phyloP scores from a whole-genome alignment of 92 coral and sea anemone species.

The Bergia sp. region DNA sequence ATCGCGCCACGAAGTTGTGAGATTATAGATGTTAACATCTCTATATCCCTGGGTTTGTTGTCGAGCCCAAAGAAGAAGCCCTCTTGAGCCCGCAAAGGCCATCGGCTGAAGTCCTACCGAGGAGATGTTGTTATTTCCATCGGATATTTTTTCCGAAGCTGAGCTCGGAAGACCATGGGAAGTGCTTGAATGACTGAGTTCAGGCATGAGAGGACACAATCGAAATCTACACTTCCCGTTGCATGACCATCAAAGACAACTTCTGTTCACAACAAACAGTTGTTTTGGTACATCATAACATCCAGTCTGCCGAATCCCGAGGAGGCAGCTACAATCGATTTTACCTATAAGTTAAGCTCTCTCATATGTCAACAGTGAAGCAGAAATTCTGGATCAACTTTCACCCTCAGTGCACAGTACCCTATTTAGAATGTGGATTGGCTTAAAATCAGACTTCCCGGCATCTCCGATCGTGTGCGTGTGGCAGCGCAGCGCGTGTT shows the following conservation, averaged over 20 bases:
- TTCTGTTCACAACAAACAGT: slow-evolving; percentile 29
- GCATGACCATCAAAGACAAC: slow-evolving; percentile 11
- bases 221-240: slow-evolving; percentile 17
- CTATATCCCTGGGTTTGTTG: slow-evolving; percentile 85
- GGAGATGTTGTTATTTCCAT: slow-evolving; percentile 31
- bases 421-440: slow-evolving; percentile 25
- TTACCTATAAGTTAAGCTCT: slow-evolving; percentile 39
- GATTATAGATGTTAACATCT: slow-evolving; percentile 75
- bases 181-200: slow-evolving; percentile 34
- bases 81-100: slow-evolving; percentile 66
- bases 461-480: slow-evolving; percentile 1
- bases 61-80: slow-evolving; percentile 84
- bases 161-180: slow-evolving; percentile 39
- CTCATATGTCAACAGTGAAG: slow-evolving; percentile 45
- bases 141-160: slow-evolving; percentile 15
- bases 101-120: slow-evolving; percentile 17
- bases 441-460: neutral
- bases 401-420: slow-evolving; percentile 33
- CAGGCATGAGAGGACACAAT: slow-evolving; percentile 40
- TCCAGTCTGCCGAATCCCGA: slow-evolving; percentile 8
- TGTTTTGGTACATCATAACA: neutral
- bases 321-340: neutral
- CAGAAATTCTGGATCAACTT: slow-evolving; percentile 45
- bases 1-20: slow-evolving; percentile 91
- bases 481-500: slow-evolving; percentile 15